phyloP scores from a whole-genome alignment of 2,113 vertebrate species.

The Sinocyclocheilus maitianheensis region DNA sequence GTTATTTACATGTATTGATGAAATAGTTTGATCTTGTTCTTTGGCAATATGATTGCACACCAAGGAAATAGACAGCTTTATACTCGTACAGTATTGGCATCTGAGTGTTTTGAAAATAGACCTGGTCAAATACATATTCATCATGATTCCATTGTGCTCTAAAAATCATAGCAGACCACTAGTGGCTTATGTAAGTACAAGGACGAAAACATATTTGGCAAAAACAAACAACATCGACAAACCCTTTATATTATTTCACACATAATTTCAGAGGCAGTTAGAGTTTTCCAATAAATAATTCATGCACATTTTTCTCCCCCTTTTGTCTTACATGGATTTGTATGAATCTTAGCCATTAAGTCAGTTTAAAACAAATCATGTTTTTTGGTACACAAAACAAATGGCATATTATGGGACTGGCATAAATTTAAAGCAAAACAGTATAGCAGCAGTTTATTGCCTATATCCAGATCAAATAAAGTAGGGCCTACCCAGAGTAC shows the following conservation, averaged over 20 bases:
- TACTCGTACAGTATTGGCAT: conserved; percentile 80
- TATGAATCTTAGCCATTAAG: background rate
- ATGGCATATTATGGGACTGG: conserved; percentile 6
- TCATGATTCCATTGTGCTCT: conserved; percentile 23
- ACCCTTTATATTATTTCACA: conserved; percentile 40
- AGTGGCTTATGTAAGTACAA: conserved; percentile 5
- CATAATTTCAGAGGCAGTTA: conserved; percentile 14
- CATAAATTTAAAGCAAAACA: conserved; percentile 25
- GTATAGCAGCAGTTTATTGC: conserved; percentile 24
- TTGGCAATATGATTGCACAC: conserved; percentile 99
- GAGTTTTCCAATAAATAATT: conserved; percentile 29
- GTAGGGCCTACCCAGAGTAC: background rate
- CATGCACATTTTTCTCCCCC: conserved; percentile 30
- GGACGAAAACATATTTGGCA: conserved; percentile 25
- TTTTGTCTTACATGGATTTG: conserved; percentile 27
- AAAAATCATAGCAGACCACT: background rate
- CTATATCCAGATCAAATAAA: conserved; percentile 7
- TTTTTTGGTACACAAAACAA: conserved; percentile 28
- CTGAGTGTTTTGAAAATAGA: conserved; percentile 80
- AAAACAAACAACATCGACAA: conserved; percentile 35
- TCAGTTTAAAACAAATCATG: background rate
- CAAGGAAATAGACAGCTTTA: conserved; percentile 89
- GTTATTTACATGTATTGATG: conserved; percentile 81
- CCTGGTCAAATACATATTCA: conserved; percentile 61
- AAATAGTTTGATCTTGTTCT: conserved; percentile 90